Conservation (phyloP, 1,140 invertebrate species). For the Phymastichus coffea region DNA sequence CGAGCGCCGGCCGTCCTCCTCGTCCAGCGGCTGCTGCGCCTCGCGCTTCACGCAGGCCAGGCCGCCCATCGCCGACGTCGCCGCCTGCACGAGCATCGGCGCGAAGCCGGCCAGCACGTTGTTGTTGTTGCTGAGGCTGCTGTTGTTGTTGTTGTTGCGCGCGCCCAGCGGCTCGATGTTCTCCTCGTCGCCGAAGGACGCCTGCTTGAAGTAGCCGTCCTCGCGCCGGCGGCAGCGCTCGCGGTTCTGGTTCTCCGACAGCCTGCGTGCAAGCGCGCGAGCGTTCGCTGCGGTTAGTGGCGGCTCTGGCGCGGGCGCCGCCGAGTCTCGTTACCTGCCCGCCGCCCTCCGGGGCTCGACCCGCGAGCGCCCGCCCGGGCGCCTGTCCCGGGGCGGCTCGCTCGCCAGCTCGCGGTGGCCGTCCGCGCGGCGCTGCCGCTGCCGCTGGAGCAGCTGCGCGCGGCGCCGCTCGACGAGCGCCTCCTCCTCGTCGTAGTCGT, state of each 20-base stretch:
- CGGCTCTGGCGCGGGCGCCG: background rate
- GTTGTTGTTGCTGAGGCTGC: conserved; percentile 17
- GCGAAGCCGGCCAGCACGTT: conserved; percentile 35
- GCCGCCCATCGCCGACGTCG: conserved; percentile 47
- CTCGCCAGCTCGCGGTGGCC: conserved; percentile 14
- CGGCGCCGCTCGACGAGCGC: conserved; percentile 42
- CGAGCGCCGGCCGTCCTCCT: conserved; percentile 36
- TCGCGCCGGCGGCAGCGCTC: background rate
- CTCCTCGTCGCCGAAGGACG: conserved; percentile 49
- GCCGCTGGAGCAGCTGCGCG: background rate
- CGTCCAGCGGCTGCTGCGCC: conserved; percentile 44
- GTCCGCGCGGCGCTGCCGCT: too few relatives aligned
- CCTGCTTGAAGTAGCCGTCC: background rate
- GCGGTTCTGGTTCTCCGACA: conserved; percentile 46
- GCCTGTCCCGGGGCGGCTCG: conserved; percentile 42
- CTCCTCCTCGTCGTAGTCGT: conserved; percentile 52
- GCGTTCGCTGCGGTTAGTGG: too few relatives aligned
- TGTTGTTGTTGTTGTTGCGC: conserved; percentile 1
- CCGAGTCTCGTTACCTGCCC: conserved; percentile 50
- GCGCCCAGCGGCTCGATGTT: conserved; percentile 45
- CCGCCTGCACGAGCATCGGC: conserved; percentile 34
- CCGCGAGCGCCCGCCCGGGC: conserved; percentile 47
- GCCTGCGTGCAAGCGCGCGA: conserved; percentile 35
- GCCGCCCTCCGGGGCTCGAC: conserved; percentile 39
- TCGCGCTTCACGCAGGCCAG: conserved; percentile 40